A percentile compares a stretch with the other conserved stretches of the same genome.
Evolutionary conservation across 2,888 invertebrate genomes (phyloP).

Genomic region (Cosmia pyralina): DNA sequence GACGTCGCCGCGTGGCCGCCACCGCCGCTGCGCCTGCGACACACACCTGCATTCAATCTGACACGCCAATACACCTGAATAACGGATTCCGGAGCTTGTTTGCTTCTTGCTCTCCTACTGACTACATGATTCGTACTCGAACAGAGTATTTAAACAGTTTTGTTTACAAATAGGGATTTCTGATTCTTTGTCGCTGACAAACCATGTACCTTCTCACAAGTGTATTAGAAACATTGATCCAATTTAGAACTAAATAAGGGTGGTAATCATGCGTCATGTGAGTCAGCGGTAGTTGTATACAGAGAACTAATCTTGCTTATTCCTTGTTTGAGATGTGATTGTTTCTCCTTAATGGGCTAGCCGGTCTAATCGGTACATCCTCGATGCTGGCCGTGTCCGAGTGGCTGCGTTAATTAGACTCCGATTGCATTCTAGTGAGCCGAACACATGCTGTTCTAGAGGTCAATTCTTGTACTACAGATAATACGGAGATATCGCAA

Average conservation of each 20-base stretch:
- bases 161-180: constrained; percentile 7
- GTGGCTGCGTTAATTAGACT: constrained; percentile 86
- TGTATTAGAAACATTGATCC: constrained; percentile 14
- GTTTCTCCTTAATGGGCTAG: constrained; percentile 87
- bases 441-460: constrained; percentile 75
- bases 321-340: constrained; percentile 87
- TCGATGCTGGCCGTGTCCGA: constrained; percentile 79
- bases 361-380: constrained; percentile 87
- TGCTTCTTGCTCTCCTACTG: constrained; percentile 38
- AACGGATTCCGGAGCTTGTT: constrained; percentile 61
- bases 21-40: constrained; percentile 61
- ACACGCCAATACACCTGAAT: constrained; percentile 72
- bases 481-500: constrained; percentile 59
- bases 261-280: constrained; percentile 46
- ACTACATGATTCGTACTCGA: constrained; percentile 11
- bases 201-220: neutral
- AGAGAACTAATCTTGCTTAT: constrained; percentile 81
- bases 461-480: constrained; percentile 75
- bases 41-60: constrained; percentile 70
- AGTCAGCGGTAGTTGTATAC: constrained; percentile 61
- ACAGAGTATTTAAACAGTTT: constrained; percentile 5
- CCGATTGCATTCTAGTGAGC: constrained; percentile 82
- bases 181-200: neutral
- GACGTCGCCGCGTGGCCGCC: constrained; percentile 65
- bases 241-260: constrained; percentile 52